Conservation (phyloP, 2,888 invertebrate species). For the Patella depressa region DNA sequence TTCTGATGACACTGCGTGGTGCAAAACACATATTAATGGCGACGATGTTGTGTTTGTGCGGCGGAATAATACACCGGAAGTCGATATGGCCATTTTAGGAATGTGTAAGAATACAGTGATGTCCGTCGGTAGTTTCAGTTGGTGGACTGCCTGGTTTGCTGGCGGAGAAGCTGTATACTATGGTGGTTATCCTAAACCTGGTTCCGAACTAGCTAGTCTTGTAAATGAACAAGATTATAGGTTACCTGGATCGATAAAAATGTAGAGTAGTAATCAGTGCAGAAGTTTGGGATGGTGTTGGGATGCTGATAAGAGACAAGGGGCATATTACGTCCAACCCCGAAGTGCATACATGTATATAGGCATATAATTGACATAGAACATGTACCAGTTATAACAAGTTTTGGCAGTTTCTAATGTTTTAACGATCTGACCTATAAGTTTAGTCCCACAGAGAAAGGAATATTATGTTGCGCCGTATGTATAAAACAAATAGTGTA, state of each 20-base stretch:
- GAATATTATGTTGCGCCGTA: no score
- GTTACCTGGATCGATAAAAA: constrained; percentile 31
- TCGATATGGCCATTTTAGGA: constrained; percentile 36
- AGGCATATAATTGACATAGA: no score
- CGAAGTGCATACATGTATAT: no score
- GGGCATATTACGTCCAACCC: no score
- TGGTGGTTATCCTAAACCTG: constrained; percentile 30
- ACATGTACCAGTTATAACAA: no score
- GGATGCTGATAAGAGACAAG: no score
- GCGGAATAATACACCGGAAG: constrained; percentile 15
- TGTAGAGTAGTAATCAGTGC: constrained; percentile 1
- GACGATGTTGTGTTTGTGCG: constrained; percentile 25
- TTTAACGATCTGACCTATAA: no score
- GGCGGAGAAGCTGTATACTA: constrained; percentile 44
- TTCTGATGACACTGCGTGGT: constrained; percentile 35
- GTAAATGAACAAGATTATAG: constrained; percentile 27
- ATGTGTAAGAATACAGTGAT: constrained; percentile 70
- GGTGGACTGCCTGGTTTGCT: constrained; percentile 54
- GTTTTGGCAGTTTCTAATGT: no score
- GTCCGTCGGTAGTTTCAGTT: constrained; percentile 54
- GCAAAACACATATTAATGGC: constrained; percentile 22
- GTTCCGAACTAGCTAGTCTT: constrained; percentile 21
- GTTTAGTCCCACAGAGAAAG: no score
- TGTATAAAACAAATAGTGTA: no score
- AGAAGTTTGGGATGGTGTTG: no score